These are phyloP conservation scores for Sula dactylatra DNA, from an alignment of 2,113 vertebrate genomes.

Conservation along the genomic window DNA sequence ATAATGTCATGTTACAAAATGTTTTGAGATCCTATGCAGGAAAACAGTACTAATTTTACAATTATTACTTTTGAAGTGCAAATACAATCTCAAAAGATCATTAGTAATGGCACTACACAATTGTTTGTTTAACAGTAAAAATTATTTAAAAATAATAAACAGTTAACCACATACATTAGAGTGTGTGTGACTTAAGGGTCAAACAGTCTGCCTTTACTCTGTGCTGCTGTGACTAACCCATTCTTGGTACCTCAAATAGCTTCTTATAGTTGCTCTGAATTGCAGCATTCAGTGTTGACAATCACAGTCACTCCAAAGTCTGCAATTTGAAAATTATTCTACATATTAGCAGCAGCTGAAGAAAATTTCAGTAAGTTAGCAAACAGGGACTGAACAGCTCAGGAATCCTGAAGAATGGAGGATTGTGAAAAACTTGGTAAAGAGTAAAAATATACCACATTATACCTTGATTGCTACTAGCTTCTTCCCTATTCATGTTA, in stretches of 20 bases:
- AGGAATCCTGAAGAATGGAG: neutral
- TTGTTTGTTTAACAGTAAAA: neutral
- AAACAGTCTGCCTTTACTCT: neutral
- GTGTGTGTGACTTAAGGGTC: neutral
- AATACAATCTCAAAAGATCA: neutral
- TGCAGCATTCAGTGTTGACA: neutral
- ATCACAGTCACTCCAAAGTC: neutral
- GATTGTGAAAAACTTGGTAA: neutral
- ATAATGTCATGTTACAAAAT: neutral
- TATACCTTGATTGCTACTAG: neutral
- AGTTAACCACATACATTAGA: neutral
- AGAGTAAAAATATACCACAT: neutral
- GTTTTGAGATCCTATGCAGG: neutral
- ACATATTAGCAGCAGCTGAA: neutral
- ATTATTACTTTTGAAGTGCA: neutral
- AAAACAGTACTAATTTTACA: neutral
- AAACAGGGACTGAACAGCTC: neutral
- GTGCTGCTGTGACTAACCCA: neutral
- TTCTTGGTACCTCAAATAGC: neutral
- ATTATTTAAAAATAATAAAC: neutral
- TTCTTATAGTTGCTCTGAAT: neutral
- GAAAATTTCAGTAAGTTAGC: neutral
- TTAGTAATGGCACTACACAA: neutral
- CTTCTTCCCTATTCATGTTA: neutral
- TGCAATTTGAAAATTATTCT: neutral